A percentile compares a stretch with the other conserved stretches of the same genome.
phyloP scores from a whole-genome alignment of 2,797 vertebrate genomes.

The Botia kubotai region DNA sequence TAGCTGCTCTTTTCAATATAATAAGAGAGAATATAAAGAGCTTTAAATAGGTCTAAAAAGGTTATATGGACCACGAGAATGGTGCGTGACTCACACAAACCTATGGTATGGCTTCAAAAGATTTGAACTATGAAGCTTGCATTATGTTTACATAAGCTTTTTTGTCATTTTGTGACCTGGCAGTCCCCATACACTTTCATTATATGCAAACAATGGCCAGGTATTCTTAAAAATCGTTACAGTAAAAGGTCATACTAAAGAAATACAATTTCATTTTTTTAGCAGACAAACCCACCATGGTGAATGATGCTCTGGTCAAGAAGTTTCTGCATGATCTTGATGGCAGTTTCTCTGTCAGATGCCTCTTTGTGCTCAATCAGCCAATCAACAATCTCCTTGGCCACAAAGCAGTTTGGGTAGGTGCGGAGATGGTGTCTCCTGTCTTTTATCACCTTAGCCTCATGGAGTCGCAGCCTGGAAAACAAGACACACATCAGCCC shows the following conservation, averaged over 20 bases:
- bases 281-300: constrained; percentile 57
- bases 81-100: no score
- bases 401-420: constrained; percentile 97
- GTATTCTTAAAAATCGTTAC: no score
- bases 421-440: constrained; percentile 95
- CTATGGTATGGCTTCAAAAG: no score
- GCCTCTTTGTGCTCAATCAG: constrained; percentile 96
- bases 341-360: constrained; percentile 87
- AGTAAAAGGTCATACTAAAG: no score
- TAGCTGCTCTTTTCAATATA: not conserved
- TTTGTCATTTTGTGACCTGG: not conserved
- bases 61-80: not conserved
- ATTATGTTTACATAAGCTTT: no score
- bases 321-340: constrained; percentile 94
- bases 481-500: constrained; percentile 13
- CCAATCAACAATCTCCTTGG: constrained; percentile 96
- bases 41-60: not conserved
- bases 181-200: not conserved
- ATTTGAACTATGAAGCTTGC: no score
- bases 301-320: constrained; percentile 94
- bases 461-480: constrained; percentile 90
- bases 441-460: constrained; percentile 96
- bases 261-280: not conserved
- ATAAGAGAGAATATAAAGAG: not conserved
- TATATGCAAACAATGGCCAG: not conserved